phyloP scores from a whole-genome alignment of 2,113 vertebrate species.

The Mystacornis crossleyi region DNA sequence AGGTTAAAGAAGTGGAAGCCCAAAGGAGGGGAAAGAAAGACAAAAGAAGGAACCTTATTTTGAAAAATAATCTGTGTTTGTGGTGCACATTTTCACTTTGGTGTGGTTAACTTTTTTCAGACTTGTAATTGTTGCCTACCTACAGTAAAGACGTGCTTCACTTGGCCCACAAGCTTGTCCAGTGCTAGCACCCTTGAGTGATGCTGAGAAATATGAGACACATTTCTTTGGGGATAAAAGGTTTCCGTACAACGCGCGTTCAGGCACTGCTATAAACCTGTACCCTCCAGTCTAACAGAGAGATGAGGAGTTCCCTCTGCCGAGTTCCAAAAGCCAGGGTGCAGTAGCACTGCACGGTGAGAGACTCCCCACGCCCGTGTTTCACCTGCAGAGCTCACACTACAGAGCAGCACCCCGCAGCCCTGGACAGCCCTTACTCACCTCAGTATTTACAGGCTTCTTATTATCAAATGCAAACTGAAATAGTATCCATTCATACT shows the following conservation, averaged over 20 bases:
- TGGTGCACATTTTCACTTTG: neutral
- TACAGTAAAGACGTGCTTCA: neutral
- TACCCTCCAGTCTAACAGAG: neutral
- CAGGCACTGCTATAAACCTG: neutral
- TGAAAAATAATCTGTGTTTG: neutral
- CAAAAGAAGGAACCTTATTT: neutral
- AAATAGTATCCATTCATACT: neutral
- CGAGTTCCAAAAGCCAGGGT: neutral
- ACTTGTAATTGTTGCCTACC: neutral
- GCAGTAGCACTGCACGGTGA: neutral
- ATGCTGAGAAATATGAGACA: neutral
- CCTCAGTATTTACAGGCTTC: neutral
- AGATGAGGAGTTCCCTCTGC: neutral
- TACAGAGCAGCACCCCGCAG: rapidly evolving
- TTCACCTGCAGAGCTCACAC: neutral
- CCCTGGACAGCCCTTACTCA: neutral
- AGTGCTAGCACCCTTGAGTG: neutral
- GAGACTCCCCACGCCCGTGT: rapidly evolving
- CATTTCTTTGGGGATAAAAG: neutral
- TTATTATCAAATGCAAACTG: neutral
- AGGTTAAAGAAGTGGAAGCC: neutral
- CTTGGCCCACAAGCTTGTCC: neutral
- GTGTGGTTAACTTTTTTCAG: neutral
- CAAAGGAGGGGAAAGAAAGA: neutral
- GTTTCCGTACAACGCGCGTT: neutral